Percentiles rank a stretch among this genome's conserved stretches.
phyloP scores from a whole-genome alignment of 2,888 invertebrate genomes.

The Rhimphoctona megacephalus region DNA sequence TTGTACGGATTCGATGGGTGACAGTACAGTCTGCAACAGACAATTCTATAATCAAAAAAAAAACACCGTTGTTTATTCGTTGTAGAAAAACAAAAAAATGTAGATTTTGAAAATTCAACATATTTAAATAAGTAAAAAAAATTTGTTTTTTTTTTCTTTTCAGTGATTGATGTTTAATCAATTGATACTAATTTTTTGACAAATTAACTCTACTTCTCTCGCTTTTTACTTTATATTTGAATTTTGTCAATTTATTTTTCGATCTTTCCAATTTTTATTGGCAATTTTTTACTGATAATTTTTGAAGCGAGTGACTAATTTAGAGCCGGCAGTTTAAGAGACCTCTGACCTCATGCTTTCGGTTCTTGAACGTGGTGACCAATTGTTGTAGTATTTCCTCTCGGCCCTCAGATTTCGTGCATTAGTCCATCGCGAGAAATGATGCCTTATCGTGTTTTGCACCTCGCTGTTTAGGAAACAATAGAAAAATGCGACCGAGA shows the following conservation, averaged over 20 bases:
- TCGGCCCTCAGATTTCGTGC: constrained; percentile 89
- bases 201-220: too few species aligned
- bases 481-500: constrained; percentile 95
- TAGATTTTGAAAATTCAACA: neutral
- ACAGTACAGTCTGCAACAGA: constrained; percentile 88
- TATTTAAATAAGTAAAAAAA: too few species aligned
- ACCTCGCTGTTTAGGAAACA: constrained; percentile 98
- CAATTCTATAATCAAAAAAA: constrained; percentile 42
- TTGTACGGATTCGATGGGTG: constrained; percentile 88
- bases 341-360: constrained; percentile 91
- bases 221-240: neutral
- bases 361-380: constrained; percentile 92
- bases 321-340: too few species aligned
- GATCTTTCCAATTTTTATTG: too few species aligned
- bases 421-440: constrained; percentile 92
- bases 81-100: neutral
- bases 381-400: constrained; percentile 90
- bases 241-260: too few species aligned
- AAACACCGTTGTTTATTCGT: neutral
- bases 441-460: constrained; percentile 93
- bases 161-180: too few species aligned
- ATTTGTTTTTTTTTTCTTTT: too few species aligned
- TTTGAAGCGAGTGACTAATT: too few species aligned
- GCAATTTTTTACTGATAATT: too few species aligned
- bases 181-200: too few species aligned